Percentiles rank a stretch among this genome's conserved stretches.
phyloP scores from a whole-genome alignment of 2,113 vertebrate species.

The Ictalurus furcatus region DNA sequence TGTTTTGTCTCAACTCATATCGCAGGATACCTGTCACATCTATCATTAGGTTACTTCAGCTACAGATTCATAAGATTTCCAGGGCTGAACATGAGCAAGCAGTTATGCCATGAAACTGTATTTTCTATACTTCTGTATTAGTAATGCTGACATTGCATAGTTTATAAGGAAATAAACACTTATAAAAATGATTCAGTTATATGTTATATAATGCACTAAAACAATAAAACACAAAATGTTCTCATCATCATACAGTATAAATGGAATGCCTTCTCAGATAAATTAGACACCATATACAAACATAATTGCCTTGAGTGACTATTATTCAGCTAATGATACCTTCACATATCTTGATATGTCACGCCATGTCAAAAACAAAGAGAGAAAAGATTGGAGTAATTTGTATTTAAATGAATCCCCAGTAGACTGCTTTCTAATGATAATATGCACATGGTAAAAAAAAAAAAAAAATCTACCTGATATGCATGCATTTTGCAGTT shows the following conservation, averaged over 20 bases:
- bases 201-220: background rate
- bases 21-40: background rate
- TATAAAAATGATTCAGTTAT: background rate
- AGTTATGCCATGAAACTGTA: background rate
- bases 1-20: background rate
- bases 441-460: background rate
- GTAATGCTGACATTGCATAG: background rate
- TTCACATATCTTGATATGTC: background rate
- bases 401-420: background rate
- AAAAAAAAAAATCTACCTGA: background rate
- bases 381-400: background rate
- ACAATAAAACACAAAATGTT: background rate
- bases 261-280: background rate
- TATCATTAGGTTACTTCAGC: background rate
- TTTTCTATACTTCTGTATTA: background rate
- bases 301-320: background rate
- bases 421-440: background rate
- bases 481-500: background rate
- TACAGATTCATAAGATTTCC: background rate
- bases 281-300: background rate
- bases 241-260: background rate
- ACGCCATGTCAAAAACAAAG: background rate
- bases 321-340: background rate
- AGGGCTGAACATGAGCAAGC: background rate
- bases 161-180: background rate